A percentile compares a stretch with the other conserved stretches of the same genome.
Conservation (phyloP, 53 echinoderm and acorn worm species). For the Luidia sarsii region DNA sequence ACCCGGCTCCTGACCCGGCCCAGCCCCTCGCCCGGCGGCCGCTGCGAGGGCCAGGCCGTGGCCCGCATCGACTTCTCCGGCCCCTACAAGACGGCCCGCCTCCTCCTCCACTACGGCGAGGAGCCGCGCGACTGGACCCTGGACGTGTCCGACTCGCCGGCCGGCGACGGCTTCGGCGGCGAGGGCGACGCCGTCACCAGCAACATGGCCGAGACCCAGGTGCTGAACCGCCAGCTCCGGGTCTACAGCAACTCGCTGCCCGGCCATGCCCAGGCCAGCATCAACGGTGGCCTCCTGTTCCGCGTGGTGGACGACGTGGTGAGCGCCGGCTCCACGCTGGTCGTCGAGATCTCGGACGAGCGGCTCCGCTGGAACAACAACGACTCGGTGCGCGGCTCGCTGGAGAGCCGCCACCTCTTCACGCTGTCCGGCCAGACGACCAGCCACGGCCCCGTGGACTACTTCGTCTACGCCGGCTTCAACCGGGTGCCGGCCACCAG, state of each 20-base stretch:
- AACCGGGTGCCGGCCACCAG: slow-evolving; percentile 86
- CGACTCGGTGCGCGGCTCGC: slow-evolving; percentile 55
- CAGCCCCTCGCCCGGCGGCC: slow-evolving; percentile 51
- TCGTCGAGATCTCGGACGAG: slow-evolving; percentile 84
- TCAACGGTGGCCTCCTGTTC: slow-evolving; percentile 88
- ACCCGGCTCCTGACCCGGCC: slow-evolving; percentile 71
- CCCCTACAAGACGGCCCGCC: slow-evolving; percentile 75
- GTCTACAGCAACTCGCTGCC: slow-evolving; percentile 89
- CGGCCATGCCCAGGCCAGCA: slow-evolving; percentile 74
- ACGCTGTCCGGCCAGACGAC: slow-evolving; percentile 84
- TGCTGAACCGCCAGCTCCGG: slow-evolving; percentile 81
- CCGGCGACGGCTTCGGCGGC: slow-evolving; percentile 93
- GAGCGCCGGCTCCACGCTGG: slow-evolving; percentile 65
- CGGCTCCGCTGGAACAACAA: slow-evolving; percentile 87
- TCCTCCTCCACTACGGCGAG: slow-evolving; percentile 76
- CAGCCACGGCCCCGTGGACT: slow-evolving; percentile 74
- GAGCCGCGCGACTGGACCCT: slow-evolving; percentile 86
- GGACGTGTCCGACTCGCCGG: slow-evolving; percentile 87
- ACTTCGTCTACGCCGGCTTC: slow-evolving; percentile 85
- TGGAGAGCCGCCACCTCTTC: slow-evolving; percentile 77
- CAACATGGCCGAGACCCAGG: slow-evolving; percentile 94
- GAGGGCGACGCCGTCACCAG: slow-evolving; percentile 62
- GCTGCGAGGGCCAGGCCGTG: slow-evolving; percentile 85
- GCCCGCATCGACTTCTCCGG: slow-evolving; percentile 84
- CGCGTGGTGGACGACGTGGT: slow-evolving; percentile 89